Conservation (phyloP, 2,888 invertebrate species). For the Malthinus seriepunctatus region DNA sequence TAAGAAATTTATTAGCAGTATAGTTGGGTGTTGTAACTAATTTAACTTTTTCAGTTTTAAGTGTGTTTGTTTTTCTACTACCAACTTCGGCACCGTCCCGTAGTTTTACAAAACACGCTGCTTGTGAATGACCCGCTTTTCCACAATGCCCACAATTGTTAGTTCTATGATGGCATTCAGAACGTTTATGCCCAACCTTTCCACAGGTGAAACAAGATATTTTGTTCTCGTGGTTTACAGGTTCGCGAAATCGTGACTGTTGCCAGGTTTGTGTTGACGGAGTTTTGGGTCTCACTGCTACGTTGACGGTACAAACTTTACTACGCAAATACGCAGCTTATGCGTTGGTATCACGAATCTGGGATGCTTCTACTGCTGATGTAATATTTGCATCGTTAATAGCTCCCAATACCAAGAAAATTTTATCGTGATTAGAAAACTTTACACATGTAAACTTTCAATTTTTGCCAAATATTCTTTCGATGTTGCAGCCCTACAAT, state of each 20-base stretch:
- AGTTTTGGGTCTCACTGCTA: not conserved
- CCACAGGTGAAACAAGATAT: no score
- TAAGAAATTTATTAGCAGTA: slow-evolving; percentile 12
- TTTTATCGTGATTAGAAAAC: slow-evolving; percentile 27
- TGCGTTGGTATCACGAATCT: slow-evolving; percentile 19
- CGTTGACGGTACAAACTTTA: slow-evolving; percentile 19
- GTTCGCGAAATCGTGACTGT: no score
- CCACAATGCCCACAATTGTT: slow-evolving; percentile 17
- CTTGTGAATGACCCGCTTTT: slow-evolving; percentile 11
- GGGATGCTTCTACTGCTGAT: slow-evolving; percentile 23
- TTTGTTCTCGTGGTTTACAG: no score
- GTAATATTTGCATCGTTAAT: slow-evolving; percentile 25
- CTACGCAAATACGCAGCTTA: slow-evolving; percentile 22
- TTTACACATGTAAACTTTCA: slow-evolving; percentile 22
- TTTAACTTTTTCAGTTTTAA: slow-evolving; percentile 6
- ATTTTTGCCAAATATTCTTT: slow-evolving; percentile 19
- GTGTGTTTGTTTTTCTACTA: not conserved
- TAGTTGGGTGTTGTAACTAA: not conserved
- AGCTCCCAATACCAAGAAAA: slow-evolving; percentile 29
- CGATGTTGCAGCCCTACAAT: no score
- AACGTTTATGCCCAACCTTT: no score
- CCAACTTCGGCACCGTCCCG: no score
- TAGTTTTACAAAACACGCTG: slow-evolving; percentile 10
- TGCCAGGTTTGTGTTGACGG: not conserved
- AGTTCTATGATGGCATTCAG: not conserved